Evolutionary conservation across 2,113 vertebrate species (phyloP), one percentile per base, ranked within the genome.

Genomic region (Toxotes chatareus): DNA sequence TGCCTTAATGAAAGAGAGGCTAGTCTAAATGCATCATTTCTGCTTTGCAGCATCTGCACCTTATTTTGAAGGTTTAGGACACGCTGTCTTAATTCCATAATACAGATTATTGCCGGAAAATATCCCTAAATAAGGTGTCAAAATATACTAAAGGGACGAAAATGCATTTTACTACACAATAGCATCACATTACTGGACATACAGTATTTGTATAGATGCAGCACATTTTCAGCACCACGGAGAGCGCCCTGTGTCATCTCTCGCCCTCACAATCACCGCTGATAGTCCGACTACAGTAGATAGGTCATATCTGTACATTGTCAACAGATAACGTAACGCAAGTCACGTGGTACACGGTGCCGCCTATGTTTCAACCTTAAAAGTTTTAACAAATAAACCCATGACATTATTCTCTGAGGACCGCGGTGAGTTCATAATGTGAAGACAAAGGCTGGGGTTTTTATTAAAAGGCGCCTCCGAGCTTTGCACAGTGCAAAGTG

Each of bases 201-300:
- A 4, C 17, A 4, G 40, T 72, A 5, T 27, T 49, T 68, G 21
- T 17, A 31, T n/a, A 42, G 23, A 14, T 14, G 12, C 40, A 40
- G 40, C 31, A 21, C 32, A 17, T 60, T 62, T 82, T 77, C 87
- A 90, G 90, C 64, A 89, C 83, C 86, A 55, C 10, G 74, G 84
- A 83, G 69, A 90, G 86, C 40, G 46, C 9, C 60, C 57, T 5
- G 16, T 61, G 46, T n/a, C 53, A 7, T n/a, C 38, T 1, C 12
- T 8, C 6, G 0, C 27, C 5, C 49, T 27, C 68, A 36, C 19
- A 6, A 17, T 13, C 36, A 21, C 13, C 40, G 16, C 2, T 14
- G 8, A 23, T 1, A 14, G n/a, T 17, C 19, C 31, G 23, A 57
- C 55, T 27, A 32, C 12, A 9, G 16, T 10, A 9, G 6, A 4